These are phyloP conservation scores for Mustela nigripes DNA, from an alignment of 2,113 vertebrate species.

Conservation along the genomic window DNA sequence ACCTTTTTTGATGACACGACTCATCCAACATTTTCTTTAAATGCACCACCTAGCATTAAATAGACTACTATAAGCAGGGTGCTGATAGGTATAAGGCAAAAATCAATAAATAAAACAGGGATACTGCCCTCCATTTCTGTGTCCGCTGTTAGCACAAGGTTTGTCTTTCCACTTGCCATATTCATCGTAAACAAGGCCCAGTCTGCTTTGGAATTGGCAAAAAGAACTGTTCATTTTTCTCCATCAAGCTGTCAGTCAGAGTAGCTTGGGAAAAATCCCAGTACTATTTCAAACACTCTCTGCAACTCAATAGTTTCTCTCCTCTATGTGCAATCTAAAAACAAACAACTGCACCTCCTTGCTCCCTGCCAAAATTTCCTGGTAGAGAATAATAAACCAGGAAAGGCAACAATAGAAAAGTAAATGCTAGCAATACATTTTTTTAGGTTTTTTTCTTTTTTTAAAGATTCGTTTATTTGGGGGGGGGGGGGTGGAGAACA, in stretches of 20 bases:
- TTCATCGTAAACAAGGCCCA: background rate
- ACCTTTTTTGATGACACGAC: background rate
- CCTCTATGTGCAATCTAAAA: slow-evolving; percentile 53
- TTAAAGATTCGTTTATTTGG: background rate
- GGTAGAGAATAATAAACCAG: slow-evolving; percentile 1
- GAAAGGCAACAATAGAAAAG: background rate
- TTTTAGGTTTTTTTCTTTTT: background rate
- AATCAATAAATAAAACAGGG: background rate
- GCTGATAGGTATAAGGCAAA: background rate
- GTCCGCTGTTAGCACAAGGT: background rate
- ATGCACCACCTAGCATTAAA: background rate
- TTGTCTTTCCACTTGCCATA: background rate
- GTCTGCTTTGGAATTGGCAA: background rate
- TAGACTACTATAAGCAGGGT: background rate
- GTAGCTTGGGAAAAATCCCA: slow-evolving; percentile 35
- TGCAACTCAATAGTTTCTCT: slow-evolving; percentile 3
- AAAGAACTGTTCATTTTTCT: background rate
- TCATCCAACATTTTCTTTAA: background rate
- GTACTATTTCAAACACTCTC: slow-evolving; percentile 29
- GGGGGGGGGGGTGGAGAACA: background rate
- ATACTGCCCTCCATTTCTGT: background rate
- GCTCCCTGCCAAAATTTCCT: background rate
- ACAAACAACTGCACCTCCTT: background rate
- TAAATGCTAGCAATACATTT: background rate
- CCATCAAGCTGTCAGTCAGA: slow-evolving; percentile 29